phyloP scores from a whole-genome alignment of 2,888 invertebrate species.

The Pemphredon lugubris region DNA sequence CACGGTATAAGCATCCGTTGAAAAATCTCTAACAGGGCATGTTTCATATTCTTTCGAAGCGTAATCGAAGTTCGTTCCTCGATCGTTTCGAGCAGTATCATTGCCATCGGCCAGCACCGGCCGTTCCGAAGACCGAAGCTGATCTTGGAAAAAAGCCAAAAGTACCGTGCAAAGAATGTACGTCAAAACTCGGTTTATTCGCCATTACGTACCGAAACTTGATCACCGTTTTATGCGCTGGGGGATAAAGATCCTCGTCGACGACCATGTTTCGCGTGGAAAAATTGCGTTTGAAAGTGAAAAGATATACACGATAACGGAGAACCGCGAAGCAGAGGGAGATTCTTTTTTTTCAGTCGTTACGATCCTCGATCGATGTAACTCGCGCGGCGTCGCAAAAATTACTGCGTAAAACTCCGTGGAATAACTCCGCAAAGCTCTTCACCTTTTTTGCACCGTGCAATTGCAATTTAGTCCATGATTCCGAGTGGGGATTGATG shows the following conservation, averaged over 20 bases:
- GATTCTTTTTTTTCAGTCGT: too few species aligned
- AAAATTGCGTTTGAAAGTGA: too few species aligned
- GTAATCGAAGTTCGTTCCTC: too few species aligned
- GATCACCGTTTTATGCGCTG: constrained; percentile 75
- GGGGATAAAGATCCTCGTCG: constrained; percentile 75
- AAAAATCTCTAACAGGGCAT: too few species aligned
- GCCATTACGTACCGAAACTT: constrained; percentile 71
- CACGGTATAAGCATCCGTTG: too few species aligned
- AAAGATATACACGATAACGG: too few species aligned
- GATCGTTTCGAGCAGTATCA: too few species aligned
- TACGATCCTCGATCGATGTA: too few species aligned
- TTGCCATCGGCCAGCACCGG: too few species aligned
- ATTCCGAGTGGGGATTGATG: constrained; percentile 45
- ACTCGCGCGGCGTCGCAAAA: constrained; percentile 57
- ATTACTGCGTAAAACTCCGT: constrained; percentile 73
- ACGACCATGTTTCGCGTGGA: constrained; percentile 47
- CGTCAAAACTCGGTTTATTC: neutral
- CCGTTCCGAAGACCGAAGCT: too few species aligned
- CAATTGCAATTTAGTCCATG: constrained; percentile 48
- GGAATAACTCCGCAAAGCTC: constrained; percentile 46
- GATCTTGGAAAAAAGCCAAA: neutral
- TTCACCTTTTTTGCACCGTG: constrained; percentile 50
- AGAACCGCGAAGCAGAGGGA: too few species aligned
- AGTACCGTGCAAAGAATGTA: neutral
- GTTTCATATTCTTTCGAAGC: too few species aligned